phyloP scores from a whole-genome alignment of 2,113 vertebrate genomes.

The Illadopsis cleaveri region DNA sequence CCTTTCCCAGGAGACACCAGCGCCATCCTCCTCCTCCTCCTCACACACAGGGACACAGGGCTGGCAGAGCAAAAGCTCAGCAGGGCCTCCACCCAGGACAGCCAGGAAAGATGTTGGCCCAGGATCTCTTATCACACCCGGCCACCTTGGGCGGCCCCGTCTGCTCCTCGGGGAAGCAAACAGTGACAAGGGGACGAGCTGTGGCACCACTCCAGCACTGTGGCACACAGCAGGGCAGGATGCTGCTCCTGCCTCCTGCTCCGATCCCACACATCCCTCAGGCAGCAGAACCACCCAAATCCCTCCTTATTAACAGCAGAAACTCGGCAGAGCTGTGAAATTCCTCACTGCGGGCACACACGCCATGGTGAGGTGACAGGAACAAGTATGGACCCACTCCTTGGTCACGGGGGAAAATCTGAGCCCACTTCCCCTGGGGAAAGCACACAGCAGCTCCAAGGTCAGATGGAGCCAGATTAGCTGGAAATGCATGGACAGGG shows the following conservation, averaged over 20 bases:
- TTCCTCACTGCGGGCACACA: accelerated
- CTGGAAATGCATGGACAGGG: accelerated
- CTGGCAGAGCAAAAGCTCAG: not conserved
- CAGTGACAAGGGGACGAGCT: not conserved
- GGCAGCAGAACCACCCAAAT: not conserved
- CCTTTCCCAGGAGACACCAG: not conserved
- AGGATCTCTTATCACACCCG: slow-evolving; percentile 41
- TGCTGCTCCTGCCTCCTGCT: not conserved
- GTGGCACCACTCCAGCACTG: not conserved
- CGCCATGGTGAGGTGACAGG: accelerated
- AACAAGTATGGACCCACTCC: not conserved
- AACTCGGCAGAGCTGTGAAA: not conserved
- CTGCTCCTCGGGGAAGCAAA: not conserved
- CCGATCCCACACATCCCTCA: accelerated
- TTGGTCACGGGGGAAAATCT: not conserved
- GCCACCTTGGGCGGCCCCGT: slow-evolving; percentile 18
- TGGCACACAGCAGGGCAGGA: not conserved
- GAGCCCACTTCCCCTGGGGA: not conserved
- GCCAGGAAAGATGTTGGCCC: not conserved
- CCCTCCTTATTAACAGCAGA: not conserved
- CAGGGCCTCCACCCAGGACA: not conserved
- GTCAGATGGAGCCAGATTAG: slow-evolving; percentile 38
- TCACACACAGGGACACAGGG: accelerated
- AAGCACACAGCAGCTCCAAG: not conserved
- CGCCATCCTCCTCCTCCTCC: not conserved